These are phyloP conservation scores for Drosophila navojoa DNA, from an alignment of 1,140 invertebrate genomes.

Conservation along the genomic window DNA sequence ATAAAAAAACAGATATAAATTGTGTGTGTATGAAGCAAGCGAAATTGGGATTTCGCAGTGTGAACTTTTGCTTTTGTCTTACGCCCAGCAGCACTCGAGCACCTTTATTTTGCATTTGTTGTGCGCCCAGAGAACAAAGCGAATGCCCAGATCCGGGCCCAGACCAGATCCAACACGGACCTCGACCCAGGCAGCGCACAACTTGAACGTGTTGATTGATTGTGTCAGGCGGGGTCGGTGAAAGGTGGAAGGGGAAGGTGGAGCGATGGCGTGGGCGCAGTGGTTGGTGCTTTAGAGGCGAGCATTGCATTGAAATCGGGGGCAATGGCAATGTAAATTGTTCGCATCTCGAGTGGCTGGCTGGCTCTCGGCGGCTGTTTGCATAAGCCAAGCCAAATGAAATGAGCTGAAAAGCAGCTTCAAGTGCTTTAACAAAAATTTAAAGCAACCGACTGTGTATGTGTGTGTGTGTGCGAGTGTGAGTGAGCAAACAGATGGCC, in stretches of 20 bases:
- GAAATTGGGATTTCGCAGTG: slow-evolving; percentile 46
- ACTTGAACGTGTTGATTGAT: slow-evolving; percentile 76
- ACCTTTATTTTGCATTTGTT: slow-evolving; percentile 78
- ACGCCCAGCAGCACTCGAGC: slow-evolving; percentile 44
- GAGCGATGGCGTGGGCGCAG: slow-evolving; percentile 1
- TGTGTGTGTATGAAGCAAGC: not conserved
- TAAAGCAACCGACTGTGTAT: slow-evolving; percentile 47
- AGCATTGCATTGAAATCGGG: slow-evolving; percentile 52
- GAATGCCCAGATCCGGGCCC: slow-evolving; percentile 41
- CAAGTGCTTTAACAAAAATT: slow-evolving; percentile 62
- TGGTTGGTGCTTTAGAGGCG: not conserved
- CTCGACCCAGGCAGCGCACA: slow-evolving; percentile 8
- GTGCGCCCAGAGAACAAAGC: slow-evolving; percentile 62
- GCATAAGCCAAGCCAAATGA: slow-evolving; percentile 76
- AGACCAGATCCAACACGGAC: slow-evolving; percentile 4
- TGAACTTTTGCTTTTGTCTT: slow-evolving; percentile 64
- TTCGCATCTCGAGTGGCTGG: slow-evolving; percentile 67
- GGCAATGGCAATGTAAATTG: slow-evolving; percentile 77
- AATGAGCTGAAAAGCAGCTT: slow-evolving; percentile 63
- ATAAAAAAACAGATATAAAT: slow-evolving; percentile 4
- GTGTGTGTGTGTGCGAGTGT: slow-evolving; percentile 4
- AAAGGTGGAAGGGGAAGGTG: not conserved
- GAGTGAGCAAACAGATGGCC: slow-evolving; percentile 52
- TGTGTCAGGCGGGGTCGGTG: slow-evolving; percentile 39
- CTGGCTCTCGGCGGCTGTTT: slow-evolving; percentile 56